Evolutionary conservation across 64 coral and sea anemone species (phyloP), one percentile per base, ranked within the genome.

Genomic region (Dendronephthya gigantea): DNA sequence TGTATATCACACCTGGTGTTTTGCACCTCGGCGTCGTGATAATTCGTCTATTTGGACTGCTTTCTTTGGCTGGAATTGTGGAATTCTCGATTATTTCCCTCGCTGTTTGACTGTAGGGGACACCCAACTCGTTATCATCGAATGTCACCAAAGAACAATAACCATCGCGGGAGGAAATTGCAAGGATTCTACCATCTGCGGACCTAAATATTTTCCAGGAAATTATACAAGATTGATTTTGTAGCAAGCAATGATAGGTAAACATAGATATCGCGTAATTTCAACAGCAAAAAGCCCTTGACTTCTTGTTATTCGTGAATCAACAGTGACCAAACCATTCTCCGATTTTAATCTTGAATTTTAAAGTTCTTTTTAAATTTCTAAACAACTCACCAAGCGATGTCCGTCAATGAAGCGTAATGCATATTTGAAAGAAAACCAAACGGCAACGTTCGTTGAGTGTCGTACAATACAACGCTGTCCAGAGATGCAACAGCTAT

Each of bases 401-500:
- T 34, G 70, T 98, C 95, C 76, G 89, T 98, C 5, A 98, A 50
- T 1, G 89, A 90, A 33, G 95, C 92, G 79, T 98, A 98, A 56
- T 98, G 95, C 74, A 98, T 98, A 50, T 90, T 98, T 11, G 87
- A 88, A 49, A 98, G 49, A 52, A 84, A 98, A 19, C 81, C 92
- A 93, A 98, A 93, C 9, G 95, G 95, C 16, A 39, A 34, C 39
- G 38, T 81, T 29, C 93, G 95, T 74, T 98, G 95, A 48, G 95
- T 93, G 84, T 98, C 95, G 12, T 98, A 98, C 8, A 98, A 50
- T 0, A 93, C 82, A 36, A 98, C 84, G 9, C 92, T 89, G 68
- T 98, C 91, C n/a, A 98, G 40, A 4, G 95, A 91, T 35, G 95
- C 95, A 31, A 98, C 90, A 39, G 92, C 92, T 82, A 98, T 91